Evolutionary conservation across 2,888 invertebrate genomes (phyloP), one percentile per base, ranked within the genome.

Genomic region (Eucera pruinosa): DNA sequence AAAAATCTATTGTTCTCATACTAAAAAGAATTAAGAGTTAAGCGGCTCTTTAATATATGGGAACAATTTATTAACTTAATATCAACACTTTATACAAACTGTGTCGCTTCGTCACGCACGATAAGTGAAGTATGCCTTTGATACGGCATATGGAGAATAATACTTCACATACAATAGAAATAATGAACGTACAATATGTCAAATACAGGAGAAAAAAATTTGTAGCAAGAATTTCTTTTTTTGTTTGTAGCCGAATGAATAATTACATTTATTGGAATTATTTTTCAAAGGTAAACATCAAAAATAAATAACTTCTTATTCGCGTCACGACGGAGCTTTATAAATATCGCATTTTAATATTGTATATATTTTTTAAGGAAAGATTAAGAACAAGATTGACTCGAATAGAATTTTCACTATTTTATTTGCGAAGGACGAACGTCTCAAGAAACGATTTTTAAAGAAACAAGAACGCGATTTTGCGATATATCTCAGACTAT

Each of bases 61-160:
- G 85, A 83, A 83, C 85, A 85, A 85, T 83, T 83, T 83, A 83
- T 83, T 83, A 83, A 83, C 85, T 83, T 82, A 85, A 85, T 82
- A 83, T 83, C 80, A 85, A 83, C 80, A 83, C 73, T 83, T 83
- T 83, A 85, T 84, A 84, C 85, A 85, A 85, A 85, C 85, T 84
- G 85, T 84, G 78, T 83, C 83, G 78, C 80, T 84, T 85, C 64
- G 71, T 83, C 71, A 80, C 69, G 71, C 83, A 83, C 74, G 80
- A 83, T 79, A 85, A 83, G 77, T 80, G 77, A 84, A 82, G 43
- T 68, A 71, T 71, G 79, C 75, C 71, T 72, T 70, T 75, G 84
- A 78, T 72, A 79, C 67, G 75, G 75, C 72, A 52, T n/a, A n/a
- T n/a, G n/a, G 64, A 78, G 75, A 81, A 71, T 74, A 81, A 71